Evolutionary conservation across 2,888 invertebrate species (phyloP).

Genomic region (Doris montereyensis): DNA sequence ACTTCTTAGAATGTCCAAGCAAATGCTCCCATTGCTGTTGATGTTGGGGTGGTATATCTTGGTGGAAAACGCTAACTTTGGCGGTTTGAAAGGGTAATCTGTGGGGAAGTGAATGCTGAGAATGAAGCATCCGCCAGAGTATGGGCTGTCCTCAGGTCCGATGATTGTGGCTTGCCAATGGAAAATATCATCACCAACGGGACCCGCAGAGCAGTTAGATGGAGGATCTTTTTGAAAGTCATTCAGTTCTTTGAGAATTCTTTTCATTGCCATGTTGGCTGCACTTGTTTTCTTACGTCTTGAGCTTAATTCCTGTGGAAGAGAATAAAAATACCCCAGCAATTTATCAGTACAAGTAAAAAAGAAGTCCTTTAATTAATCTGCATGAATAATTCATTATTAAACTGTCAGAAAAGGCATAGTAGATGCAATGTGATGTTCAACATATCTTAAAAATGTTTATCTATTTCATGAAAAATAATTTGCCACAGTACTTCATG

Average conservation of each 20-base stretch:
- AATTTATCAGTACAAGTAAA: too few species aligned
- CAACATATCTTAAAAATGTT: too few species aligned
- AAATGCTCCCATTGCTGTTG: conserved; percentile 99
- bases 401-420: too few species aligned
- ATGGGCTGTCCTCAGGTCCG: conserved; percentile 99
- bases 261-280: conserved; percentile 45
- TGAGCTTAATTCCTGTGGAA: too few species aligned
- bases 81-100: conserved; percentile 99
- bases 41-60: conserved; percentile 99
- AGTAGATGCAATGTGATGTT: too few species aligned
- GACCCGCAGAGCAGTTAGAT: conserved; percentile 99
- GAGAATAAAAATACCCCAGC: too few species aligned
- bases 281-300: too few species aligned
- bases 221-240: conserved; percentile 99
- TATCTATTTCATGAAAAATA: too few species aligned
- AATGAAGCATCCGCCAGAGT: conserved; percentile 99
- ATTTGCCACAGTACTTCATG: too few species aligned
- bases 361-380: too few species aligned
- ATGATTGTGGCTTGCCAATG: conserved; percentile 99
- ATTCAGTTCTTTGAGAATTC: conserved; percentile 89
- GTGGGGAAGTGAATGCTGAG: conserved; percentile 99
- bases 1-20: conserved; percentile 99
- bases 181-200: conserved; percentile 99
- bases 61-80: conserved; percentile 98
- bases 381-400: too few species aligned